A percentile compares a stretch with the other conserved stretches of the same genome.
phyloP scores from a whole-genome alignment of 2,113 vertebrate genomes.

The Peromyscus californicus region DNA sequence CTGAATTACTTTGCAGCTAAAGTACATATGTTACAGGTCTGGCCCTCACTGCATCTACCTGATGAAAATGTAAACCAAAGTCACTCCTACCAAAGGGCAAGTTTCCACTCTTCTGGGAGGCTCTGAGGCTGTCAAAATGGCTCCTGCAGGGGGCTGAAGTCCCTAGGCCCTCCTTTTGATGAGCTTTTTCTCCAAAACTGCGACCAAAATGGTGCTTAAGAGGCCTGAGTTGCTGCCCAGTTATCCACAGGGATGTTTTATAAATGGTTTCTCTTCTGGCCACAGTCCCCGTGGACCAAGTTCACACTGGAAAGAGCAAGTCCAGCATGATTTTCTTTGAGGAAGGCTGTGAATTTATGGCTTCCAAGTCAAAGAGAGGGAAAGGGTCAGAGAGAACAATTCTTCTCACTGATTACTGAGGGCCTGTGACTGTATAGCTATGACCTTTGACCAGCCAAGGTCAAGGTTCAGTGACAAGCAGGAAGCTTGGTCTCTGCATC shows the following conservation, averaged over 20 bases:
- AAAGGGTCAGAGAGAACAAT: neutral
- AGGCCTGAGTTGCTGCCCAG: conserved; percentile 44
- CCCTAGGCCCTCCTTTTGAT: neutral
- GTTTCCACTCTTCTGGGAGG: neutral
- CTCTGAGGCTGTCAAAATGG: neutral
- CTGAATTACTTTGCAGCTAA: conserved; percentile 73
- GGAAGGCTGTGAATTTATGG: neutral
- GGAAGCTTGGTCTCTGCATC: conserved; percentile 52
- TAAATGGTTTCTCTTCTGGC: conserved; percentile 32
- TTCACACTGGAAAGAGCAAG: conserved; percentile 49
- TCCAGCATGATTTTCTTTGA: neutral
- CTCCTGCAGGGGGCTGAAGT: neutral
- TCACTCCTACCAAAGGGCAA: neutral
- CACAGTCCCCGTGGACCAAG: conserved; percentile 28
- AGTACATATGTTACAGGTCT: conserved; percentile 76
- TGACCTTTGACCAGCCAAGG: conserved; percentile 74
- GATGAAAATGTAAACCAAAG: conserved; percentile 71
- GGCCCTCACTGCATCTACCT: conserved; percentile 62
- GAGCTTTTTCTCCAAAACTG: conserved; percentile 25
- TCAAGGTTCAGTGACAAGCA: conserved; percentile 83
- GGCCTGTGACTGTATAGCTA: conserved; percentile 56
- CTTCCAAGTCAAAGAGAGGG: neutral
- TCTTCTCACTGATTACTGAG: conserved; percentile 58
- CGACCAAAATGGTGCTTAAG: conserved; percentile 37
- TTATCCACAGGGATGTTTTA: conserved; percentile 73